Evolutionary conservation across 2,113 vertebrate species (phyloP), one percentile per base, ranked within the genome.

Genomic region (Regulus satrapa): DNA sequence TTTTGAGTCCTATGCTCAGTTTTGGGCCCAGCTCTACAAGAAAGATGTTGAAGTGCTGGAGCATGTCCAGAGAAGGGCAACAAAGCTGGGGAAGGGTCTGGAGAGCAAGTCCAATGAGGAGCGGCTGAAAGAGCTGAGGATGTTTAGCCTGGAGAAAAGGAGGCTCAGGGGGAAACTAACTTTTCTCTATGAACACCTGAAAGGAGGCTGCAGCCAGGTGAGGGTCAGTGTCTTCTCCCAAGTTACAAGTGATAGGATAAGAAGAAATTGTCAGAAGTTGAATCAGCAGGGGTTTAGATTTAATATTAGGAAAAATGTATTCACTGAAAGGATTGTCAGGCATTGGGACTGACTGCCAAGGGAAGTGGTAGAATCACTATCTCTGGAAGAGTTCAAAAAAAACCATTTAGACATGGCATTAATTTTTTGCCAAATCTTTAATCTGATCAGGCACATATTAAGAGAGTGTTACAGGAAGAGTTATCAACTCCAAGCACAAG

Each of bases 391-490:
- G 0, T 41, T 52, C 3, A 52, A 48, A 54, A 40, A 52, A n/a
- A 3, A 13, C 40, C 56, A 29, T 12, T 36, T 29, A n/a, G 23
- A 24, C 25, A 8, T 0, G 0, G 17, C 8, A 52, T 14, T 10
- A 58, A 29, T 40, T 54, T 55, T 88, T 82, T 31, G 11, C 14
- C 46, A 61, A 85, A 87, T 95, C 72, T 94, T 94, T 95, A 95
- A 96, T 71, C 64, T 91, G 61, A 93, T 87, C 51, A 82, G 91
- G 90, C 46, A 94, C 5, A 5, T 64, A 85, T 79, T 77, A 78
- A 62, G 34, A 97, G 25, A 93, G 91, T 36, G 28, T 48, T 46
- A 76, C 31, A 59, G 9, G 48, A 51, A 61, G 16, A 88, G 66
- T 79, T 85, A 72, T 79, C 49, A 79, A 84, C 61, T 29, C 61